Percentiles rank a stretch among this genome's conserved stretches.
These are phyloP conservation scores for Geotrupes spiniger DNA, from an alignment of 2,888 invertebrate genomes.

Conservation along the genomic window DNA sequence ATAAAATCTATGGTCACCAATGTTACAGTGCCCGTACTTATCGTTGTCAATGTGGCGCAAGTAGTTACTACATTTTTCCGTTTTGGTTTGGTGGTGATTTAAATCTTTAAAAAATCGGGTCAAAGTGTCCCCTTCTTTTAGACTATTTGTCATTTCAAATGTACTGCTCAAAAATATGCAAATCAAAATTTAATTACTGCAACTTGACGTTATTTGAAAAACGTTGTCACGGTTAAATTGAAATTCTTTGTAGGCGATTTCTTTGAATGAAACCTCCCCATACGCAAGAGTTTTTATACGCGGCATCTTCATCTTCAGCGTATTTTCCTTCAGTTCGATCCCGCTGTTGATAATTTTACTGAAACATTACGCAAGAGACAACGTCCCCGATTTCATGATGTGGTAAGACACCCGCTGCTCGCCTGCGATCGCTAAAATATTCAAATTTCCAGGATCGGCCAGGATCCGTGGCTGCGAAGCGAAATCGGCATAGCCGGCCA, in stretches of 20 bases:
- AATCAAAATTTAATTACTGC: too few species aligned
- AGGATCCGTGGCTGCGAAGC: slow-evolving; percentile 57
- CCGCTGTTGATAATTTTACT: slow-evolving; percentile 33
- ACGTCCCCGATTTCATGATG: slow-evolving; percentile 42
- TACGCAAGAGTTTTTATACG: background rate
- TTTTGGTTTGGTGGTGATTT: too few species aligned
- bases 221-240: background rate
- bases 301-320: slow-evolving; percentile 14
- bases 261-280: background rate
- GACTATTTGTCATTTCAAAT: too few species aligned
- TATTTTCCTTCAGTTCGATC: slow-evolving; percentile 24
- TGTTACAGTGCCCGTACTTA: too few species aligned
- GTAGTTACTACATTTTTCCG: too few species aligned
- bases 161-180: too few species aligned
- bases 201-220: too few species aligned
- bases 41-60: too few species aligned
- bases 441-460: slow-evolving; percentile 53
- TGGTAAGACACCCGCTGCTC: slow-evolving; percentile 34
- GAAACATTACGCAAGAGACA: slow-evolving; percentile 21
- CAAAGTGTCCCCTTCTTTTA: too few species aligned
- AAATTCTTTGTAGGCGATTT: background rate
- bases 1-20: too few species aligned
- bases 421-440: too few species aligned
- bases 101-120: too few species aligned
- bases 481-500: slow-evolving; percentile 63